Conservation (phyloP, 2,113 vertebrate species). For the Macquaria ambigua region DNA sequence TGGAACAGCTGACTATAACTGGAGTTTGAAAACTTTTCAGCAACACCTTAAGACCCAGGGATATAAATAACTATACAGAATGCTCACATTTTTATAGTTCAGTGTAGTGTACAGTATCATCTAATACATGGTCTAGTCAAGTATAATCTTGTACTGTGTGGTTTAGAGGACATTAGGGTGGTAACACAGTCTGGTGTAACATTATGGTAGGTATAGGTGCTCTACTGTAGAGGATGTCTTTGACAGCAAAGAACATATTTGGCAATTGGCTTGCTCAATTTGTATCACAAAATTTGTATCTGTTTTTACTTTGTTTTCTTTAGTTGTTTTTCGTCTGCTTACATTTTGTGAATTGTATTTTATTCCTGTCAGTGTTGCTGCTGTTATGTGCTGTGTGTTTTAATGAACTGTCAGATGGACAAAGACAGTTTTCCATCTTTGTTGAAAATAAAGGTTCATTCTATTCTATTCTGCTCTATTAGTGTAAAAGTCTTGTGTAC, state of each 20-base stretch:
- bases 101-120: not conserved
- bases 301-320: no score
- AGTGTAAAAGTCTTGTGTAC: not conserved
- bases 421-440: not conserved
- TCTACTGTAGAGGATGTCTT: not conserved
- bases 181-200: not conserved
- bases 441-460: not conserved
- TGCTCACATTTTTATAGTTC: not conserved
- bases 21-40: constrained; percentile 1
- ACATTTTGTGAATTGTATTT: not conserved
- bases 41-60: not conserved
- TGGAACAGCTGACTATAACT: constrained; percentile 41
- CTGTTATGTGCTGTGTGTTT: not conserved
- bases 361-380: not conserved
- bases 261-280: not conserved
- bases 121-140: not conserved
- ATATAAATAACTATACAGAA: not conserved
- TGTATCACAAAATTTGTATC: not conserved
- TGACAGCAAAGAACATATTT: not conserved
- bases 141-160: not conserved
- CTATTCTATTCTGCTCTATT: not conserved
- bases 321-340: not conserved
- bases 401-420: not conserved
- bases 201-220: not conserved
- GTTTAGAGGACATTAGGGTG: not conserved